Conservation (phyloP, 2,113 vertebrate genomes). For the Rostratula benghalensis region DNA sequence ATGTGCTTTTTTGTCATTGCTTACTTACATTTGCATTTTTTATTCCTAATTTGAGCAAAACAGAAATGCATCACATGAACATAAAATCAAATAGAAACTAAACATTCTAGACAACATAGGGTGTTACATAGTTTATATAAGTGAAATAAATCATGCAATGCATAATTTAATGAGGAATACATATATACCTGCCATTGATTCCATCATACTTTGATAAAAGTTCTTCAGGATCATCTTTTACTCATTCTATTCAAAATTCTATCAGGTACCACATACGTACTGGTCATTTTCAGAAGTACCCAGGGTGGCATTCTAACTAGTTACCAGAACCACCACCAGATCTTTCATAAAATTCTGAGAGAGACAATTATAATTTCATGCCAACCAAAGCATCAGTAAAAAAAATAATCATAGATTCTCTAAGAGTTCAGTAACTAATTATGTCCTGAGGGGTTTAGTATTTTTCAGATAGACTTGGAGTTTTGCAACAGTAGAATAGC, state of each 20-base stretch:
- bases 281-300: background rate
- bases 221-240: background rate
- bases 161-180: background rate
- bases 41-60: background rate
- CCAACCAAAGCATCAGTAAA: background rate
- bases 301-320: background rate
- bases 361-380: background rate
- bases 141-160: background rate
- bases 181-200: background rate
- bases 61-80: background rate
- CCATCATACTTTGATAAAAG: background rate
- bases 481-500: background rate
- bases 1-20: background rate
- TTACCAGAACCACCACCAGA: background rate
- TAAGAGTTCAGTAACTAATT: background rate
- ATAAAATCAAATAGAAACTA: background rate
- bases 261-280: background rate
- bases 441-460: accelerated
- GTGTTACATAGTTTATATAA: background rate
- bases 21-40: background rate
- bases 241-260: background rate
- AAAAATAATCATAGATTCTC: background rate
- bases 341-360: background rate
- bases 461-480: background rate
- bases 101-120: background rate